Conservation (phyloP, 2,113 vertebrate genomes). For the Ia io region DNA sequence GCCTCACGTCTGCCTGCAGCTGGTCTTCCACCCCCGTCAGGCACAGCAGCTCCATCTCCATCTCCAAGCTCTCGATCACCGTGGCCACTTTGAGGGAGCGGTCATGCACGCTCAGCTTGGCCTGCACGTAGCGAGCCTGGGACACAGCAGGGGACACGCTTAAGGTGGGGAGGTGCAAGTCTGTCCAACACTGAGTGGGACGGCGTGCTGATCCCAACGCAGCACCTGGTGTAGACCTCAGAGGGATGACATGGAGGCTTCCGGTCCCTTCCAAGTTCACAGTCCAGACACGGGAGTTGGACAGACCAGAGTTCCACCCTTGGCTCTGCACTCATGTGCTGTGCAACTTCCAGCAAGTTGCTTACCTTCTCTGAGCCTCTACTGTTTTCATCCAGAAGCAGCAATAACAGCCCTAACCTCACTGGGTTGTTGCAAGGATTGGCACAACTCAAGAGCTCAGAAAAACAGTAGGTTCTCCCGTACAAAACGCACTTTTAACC, state of each 20-base stretch:
- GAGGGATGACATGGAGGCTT: background rate
- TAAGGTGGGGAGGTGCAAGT: fast-evolving
- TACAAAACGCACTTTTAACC: background rate
- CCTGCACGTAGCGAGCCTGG: slow-evolving; percentile 95
- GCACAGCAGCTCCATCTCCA: slow-evolving; percentile 99
- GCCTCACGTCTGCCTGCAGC: slow-evolving; percentile 93
- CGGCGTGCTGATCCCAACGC: fast-evolving
- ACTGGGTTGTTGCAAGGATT: fast-evolving
- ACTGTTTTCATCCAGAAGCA: background rate
- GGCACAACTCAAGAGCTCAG: background rate
- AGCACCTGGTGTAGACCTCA: background rate
- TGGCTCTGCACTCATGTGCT: background rate
- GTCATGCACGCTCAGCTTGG: slow-evolving; percentile 96
- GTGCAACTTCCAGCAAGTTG: background rate
- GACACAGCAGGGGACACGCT: slow-evolving; percentile 49
- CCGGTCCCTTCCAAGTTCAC: background rate
- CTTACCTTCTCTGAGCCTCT: background rate
- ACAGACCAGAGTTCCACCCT: background rate
- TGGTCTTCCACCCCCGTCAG: slow-evolving; percentile 97
- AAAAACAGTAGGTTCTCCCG: background rate
- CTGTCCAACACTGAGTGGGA: fast-evolving
- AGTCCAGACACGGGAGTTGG: too few relatives aligned
- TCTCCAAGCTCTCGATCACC: slow-evolving; percentile 96
- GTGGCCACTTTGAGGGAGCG: slow-evolving; percentile 97
- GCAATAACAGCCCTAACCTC: background rate